Conservation (phyloP, 2,113 vertebrate species). For the Tapirus terrestris region DNA sequence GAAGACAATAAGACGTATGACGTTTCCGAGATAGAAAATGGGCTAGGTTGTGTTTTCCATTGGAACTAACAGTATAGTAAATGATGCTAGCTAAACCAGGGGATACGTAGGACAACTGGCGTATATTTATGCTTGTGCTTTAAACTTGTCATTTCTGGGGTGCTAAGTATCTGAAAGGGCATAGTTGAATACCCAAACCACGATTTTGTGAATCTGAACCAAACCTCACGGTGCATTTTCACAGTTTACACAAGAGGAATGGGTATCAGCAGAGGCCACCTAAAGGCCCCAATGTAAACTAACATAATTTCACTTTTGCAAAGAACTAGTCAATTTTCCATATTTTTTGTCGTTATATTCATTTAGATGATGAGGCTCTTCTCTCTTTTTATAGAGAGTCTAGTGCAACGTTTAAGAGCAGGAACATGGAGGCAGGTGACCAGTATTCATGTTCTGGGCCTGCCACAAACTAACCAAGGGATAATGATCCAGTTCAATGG, state of each 20-base stretch:
- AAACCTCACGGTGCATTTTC: background rate
- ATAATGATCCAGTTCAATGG: slow-evolving; percentile 5
- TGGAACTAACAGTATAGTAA: background rate
- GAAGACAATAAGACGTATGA: background rate
- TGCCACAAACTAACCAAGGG: background rate
- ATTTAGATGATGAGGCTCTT: background rate
- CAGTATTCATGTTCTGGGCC: background rate
- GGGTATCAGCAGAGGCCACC: background rate
- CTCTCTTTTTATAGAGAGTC: background rate
- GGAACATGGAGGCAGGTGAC: fast-evolving
- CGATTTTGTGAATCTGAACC: background rate
- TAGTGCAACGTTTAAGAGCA: background rate
- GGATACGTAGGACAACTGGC: fast-evolving
- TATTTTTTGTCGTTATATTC: background rate
- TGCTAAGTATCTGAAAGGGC: background rate
- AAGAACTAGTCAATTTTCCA: background rate
- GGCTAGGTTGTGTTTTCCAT: background rate
- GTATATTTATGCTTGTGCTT: background rate
- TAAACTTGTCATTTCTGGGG: background rate
- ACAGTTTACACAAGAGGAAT: background rate
- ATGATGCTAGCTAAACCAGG: background rate
- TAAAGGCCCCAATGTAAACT: background rate
- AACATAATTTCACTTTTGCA: background rate
- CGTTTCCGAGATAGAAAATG: background rate
- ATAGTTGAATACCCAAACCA: background rate